Conservation (phyloP, 1,140 invertebrate species). For the Cephus cinctus region DNA sequence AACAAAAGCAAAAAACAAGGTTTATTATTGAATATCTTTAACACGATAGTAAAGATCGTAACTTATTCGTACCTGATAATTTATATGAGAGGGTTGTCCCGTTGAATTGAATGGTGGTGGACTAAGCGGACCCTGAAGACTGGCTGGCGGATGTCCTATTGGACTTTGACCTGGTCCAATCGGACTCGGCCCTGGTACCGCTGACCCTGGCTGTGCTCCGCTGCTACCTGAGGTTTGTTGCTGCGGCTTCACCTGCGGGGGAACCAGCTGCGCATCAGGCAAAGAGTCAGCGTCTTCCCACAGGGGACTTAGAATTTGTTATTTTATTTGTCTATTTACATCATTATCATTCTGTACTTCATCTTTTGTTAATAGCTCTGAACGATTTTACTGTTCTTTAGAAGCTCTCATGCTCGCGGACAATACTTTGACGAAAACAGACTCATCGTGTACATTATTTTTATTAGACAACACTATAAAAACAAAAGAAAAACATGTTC, state of each 20-base stretch:
- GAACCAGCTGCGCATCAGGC: conserved; percentile 60
- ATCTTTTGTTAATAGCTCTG: no score
- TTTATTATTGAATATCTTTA: conserved; percentile 8
- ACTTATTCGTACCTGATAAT: conserved; percentile 60
- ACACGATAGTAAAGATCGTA: conserved; percentile 5
- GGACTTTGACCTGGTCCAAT: conserved; percentile 57
- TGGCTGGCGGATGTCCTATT: conserved; percentile 62
- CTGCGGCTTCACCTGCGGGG: conserved; percentile 70
- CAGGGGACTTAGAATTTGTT: conserved; percentile 54
- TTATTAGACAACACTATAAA: no score
- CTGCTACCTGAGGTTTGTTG: conserved; percentile 62
- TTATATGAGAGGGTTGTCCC: conserved; percentile 58
- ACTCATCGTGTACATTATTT: no score
- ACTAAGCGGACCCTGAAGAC: conserved; percentile 52
- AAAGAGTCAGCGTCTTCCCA: conserved; percentile 58
- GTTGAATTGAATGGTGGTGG: conserved; percentile 56
- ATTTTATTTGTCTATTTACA: conserved; percentile 41
- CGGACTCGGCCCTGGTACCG: conserved; percentile 51
- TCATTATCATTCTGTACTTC: no score
- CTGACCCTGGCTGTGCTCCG: conserved; percentile 47
- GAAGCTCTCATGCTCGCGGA: no score
- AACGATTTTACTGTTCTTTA: no score
- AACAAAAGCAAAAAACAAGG: conserved; percentile 10
- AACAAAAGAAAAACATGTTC: no score
- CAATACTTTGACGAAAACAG: no score